Base-by-base conservation (phyloP, 2,888 invertebrate genomes). In the Meta bourneti region DNA sequence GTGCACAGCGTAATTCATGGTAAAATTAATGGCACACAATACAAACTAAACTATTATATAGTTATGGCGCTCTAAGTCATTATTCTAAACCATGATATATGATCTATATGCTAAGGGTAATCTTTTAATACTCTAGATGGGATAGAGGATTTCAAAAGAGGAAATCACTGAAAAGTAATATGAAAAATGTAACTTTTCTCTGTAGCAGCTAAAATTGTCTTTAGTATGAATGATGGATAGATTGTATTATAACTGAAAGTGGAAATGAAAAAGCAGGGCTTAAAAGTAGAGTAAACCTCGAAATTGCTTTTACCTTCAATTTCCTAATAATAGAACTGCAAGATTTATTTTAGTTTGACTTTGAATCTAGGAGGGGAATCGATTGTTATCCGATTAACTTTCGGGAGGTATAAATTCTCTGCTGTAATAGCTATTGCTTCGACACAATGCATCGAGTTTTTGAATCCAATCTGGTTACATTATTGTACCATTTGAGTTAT, bases 211-310 rank as follows among this genome's bases (percentile, higher is more conserved):
- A 16, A 61, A 61, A 61, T 61, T 61, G 61, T 61, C 61, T 61
- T 61, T 16, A 61, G 61, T 61, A 52, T 54, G 80, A 84, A 80
- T 87, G 87, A 87, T 87, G 80, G 80, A 87, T 87, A 34, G 80
- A 79, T 52, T 70, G 71, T 54, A 87, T 87, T 87, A 87, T 80
- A 87, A 71, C 52, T 71, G 51, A 54, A 69, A 77, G 19, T 11
- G 48, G 70, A 80, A 80, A 78, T 48, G 7, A 70, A 85, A 85
- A 85, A 0, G 9, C 13, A 8, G n/a, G 51, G 19, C 82, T 89
- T 89, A 51, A 77, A 75, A 20, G 70, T 52, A 9, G 81, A 81
- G 16, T 77, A 34, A 69, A 70, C 89, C 82, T 78, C 78, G 69
- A 89, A 89, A 82, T 82, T 82, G 75, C 70, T 77, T 89, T 77